These are phyloP conservation scores for Zaprionus nigranus DNA, from an alignment of 1,140 invertebrate genomes.

Conservation along the genomic window DNA sequence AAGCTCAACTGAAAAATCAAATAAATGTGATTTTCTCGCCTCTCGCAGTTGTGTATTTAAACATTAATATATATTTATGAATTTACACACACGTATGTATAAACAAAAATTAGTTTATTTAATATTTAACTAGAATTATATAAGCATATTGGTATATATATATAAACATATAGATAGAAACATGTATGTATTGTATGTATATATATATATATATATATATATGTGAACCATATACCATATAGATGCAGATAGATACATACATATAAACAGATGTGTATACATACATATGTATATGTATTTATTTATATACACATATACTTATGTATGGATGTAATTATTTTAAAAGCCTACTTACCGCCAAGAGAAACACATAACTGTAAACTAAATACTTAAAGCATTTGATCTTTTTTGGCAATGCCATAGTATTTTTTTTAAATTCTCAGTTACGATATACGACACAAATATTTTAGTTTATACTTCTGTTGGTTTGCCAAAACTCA, in stretches of 20 bases:
- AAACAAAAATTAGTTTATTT: too few relatives aligned
- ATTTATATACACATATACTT: conserved; percentile 29
- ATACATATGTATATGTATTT: conserved; percentile 3
- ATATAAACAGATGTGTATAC: not conserved
- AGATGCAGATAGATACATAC: not conserved
- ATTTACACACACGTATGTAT: too few relatives aligned
- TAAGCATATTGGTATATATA: too few relatives aligned
- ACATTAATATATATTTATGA: too few relatives aligned
- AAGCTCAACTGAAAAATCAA: too few relatives aligned
- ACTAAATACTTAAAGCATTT: conserved; percentile 84
- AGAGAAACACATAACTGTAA: conserved; percentile 83
- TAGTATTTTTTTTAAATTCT: conserved; percentile 38
- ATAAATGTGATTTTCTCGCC: too few relatives aligned
- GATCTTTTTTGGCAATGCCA: conserved; percentile 82
- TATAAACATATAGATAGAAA: too few relatives aligned
- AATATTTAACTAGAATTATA: too few relatives aligned
- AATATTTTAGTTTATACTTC: conserved; percentile 11
- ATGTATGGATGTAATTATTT: conserved; percentile 20
- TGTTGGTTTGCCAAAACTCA: conserved; percentile 11
- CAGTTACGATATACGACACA: conserved; percentile 11
- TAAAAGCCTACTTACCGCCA: conserved; percentile 75
- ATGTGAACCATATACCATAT: not conserved
- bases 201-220: too few relatives aligned
- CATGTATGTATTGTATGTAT: too few relatives aligned
- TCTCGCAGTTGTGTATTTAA: too few relatives aligned